Percentiles rank a stretch among this genome's conserved stretches.
Conservation (phyloP, 2,113 vertebrate species). For the Eurypyga helias region DNA sequence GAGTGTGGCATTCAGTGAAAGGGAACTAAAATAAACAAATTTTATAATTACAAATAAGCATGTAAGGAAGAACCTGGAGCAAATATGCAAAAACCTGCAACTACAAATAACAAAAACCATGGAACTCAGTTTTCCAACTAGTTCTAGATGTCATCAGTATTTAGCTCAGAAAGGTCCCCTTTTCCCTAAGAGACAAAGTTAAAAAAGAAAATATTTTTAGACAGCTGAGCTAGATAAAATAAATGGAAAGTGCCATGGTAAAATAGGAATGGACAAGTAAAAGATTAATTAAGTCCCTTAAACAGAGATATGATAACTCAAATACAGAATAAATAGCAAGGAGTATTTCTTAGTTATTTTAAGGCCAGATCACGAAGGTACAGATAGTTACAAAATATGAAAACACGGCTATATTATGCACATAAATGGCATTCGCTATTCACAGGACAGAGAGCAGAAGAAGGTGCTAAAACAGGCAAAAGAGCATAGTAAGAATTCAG, state of each 20-base stretch:
- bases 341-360: not conserved
- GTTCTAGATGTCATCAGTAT: not conserved
- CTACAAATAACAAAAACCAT: not conserved
- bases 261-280: not conserved
- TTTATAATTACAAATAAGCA: not conserved
- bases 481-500: not conserved
- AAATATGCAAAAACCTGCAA: not conserved
- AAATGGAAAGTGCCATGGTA: not conserved
- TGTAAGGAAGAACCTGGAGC: not conserved
- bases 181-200: not conserved
- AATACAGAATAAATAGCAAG: not conserved
- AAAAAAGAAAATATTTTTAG: not conserved
- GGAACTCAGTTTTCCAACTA: not conserved
- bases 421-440: not conserved
- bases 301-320: not conserved
- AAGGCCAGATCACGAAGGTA: not conserved
- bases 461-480: not conserved
- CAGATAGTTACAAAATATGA: not conserved
- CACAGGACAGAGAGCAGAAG: not conserved
- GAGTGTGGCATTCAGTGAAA: not conserved
- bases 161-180: not conserved
- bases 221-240: not conserved
- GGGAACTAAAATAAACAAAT: not conserved
- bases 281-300: not conserved
- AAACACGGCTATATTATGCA: not conserved